Percentiles rank a stretch among this genome's conserved stretches.
phyloP scores from a whole-genome alignment of 2,888 invertebrate species.

The Diplolepis rosae region DNA sequence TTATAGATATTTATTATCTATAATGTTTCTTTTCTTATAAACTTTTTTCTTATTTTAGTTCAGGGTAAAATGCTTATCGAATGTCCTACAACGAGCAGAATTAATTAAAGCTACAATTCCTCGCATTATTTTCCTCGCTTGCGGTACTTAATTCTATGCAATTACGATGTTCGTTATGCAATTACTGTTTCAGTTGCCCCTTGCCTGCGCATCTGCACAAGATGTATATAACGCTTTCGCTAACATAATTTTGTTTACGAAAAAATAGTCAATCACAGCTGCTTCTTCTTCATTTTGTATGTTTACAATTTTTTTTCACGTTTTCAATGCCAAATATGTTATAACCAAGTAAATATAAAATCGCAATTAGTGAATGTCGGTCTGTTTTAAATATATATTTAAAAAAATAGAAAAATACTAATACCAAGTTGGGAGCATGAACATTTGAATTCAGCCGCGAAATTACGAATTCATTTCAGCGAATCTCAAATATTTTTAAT shows the following conservation, averaged over 20 bases:
- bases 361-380: too few species aligned
- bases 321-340: not conserved
- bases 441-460: too few species aligned
- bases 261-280: constrained; percentile 18
- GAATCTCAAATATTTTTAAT: too few species aligned
- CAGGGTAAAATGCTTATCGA: constrained; percentile 39
- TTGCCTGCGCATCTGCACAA: constrained; percentile 40
- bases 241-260: constrained; percentile 24
- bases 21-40: not conserved
- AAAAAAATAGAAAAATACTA: too few species aligned
- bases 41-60: not conserved
- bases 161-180: constrained; percentile 58
- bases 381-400: too few species aligned
- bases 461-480: too few species aligned
- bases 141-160: constrained; percentile 58
- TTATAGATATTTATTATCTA: not conserved
- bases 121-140: constrained; percentile 56
- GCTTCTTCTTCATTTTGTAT: not conserved
- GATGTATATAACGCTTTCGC: constrained; percentile 16
- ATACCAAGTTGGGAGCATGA: too few species aligned
- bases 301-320: not conserved
- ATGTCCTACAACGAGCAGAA: constrained; percentile 56
- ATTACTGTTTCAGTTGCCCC: constrained; percentile 57
- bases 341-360: too few species aligned
- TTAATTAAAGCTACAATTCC: constrained; percentile 56